phyloP scores from a whole-genome alignment of 2,888 invertebrate genomes.

The Phorcus lineatus region DNA sequence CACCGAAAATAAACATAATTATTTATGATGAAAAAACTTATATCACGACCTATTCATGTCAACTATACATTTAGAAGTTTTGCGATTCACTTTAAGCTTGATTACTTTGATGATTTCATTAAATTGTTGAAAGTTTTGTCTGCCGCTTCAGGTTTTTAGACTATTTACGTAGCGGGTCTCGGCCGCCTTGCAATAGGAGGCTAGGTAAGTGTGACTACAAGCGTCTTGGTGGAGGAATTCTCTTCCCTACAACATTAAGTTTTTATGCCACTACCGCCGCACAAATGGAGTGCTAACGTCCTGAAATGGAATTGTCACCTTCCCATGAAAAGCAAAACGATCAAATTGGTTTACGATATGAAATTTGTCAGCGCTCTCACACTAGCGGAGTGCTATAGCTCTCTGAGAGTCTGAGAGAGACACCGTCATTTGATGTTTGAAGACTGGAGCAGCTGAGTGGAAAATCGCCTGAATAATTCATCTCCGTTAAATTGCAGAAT shows the following conservation, averaged over 20 bases:
- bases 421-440: constrained; percentile 15
- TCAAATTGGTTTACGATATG: constrained; percentile 25
- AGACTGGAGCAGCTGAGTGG: constrained; percentile 10
- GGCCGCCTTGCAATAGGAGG: too few relatives aligned
- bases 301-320: constrained; percentile 25
- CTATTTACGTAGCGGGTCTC: too few relatives aligned
- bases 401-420: not conserved
- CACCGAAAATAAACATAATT: too few relatives aligned
- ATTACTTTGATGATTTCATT: too few relatives aligned
- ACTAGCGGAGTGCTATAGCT: constrained; percentile 8
- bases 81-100: too few relatives aligned
- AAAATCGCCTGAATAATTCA: constrained; percentile 31
- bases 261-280: constrained; percentile 14
- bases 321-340: constrained; percentile 27
- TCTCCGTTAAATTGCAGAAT: constrained; percentile 27
- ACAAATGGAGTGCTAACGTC: constrained; percentile 23
- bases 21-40: too few relatives aligned
- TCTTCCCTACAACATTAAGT: constrained; percentile 9
- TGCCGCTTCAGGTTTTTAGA: too few relatives aligned
- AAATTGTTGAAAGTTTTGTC: too few relatives aligned
- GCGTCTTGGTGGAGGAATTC: not conserved
- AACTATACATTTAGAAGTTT: too few relatives aligned
- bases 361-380: constrained; percentile 19
- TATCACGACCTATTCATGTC: too few relatives aligned
- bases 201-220: too few relatives aligned